Conservation (phyloP, 2,113 vertebrate genomes). For the Engystomops pustulosus region DNA sequence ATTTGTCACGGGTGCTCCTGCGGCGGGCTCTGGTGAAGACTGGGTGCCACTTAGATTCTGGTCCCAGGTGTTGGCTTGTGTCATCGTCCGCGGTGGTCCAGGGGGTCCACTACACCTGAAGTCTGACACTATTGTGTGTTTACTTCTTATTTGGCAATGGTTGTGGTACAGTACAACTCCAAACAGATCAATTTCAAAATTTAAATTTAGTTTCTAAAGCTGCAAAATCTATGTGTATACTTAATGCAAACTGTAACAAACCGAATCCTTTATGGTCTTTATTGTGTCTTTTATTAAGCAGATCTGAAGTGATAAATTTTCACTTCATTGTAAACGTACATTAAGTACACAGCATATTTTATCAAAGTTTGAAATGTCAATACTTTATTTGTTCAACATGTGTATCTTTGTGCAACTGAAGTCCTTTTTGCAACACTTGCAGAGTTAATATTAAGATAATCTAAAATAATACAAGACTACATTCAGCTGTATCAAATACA, state of each 20-base stretch:
- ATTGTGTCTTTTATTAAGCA: neutral
- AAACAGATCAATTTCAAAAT: no score
- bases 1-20: no score
- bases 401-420: conserved; percentile 15
- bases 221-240: neutral
- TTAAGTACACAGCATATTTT: conserved; percentile 29
- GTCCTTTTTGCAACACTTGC: neutral
- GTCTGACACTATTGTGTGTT: no score
- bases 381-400: conserved; percentile 47
- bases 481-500: neutral
- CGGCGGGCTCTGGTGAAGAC: no score
- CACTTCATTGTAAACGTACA: conserved; percentile 20
- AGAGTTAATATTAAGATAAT: neutral
- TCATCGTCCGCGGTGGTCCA: no score
- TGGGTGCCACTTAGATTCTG: no score
- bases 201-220: neutral
- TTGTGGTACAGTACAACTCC: no score
- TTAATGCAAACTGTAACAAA: neutral
- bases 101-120: no score
- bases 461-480: neutral
- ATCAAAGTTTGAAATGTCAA: neutral
- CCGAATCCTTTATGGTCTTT: neutral
- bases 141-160: no score
- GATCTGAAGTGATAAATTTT: neutral
- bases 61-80: no score